Percentiles rank a stretch among this genome's conserved stretches.
These are phyloP conservation scores for Hipposideros armiger DNA, from an alignment of 2,113 vertebrate species.

Conservation along the genomic window DNA sequence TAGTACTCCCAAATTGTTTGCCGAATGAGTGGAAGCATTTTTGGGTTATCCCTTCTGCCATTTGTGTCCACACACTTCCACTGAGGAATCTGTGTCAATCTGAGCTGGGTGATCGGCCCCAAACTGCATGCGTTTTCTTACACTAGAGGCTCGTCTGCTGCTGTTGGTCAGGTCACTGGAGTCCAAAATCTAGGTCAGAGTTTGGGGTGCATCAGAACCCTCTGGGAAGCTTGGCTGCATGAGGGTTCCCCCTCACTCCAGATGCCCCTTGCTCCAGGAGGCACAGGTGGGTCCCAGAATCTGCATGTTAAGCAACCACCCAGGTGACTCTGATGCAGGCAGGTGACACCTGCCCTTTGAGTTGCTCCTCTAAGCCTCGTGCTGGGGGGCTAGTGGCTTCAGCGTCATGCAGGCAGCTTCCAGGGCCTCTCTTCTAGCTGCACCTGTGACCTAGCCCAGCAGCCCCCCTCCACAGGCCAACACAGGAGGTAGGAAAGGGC, in stretches of 20 bases:
- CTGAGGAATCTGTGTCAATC: background rate
- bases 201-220: background rate
- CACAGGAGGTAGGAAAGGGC: background rate
- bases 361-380: background rate
- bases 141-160: background rate
- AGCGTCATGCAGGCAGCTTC: background rate
- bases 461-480: background rate
- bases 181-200: background rate
- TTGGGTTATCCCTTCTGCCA: background rate
- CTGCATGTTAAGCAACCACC: accelerated
- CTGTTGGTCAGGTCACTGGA: accelerated
- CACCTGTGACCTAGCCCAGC: background rate
- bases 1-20: accelerated
- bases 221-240: background rate
- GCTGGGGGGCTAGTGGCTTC: too few relatives aligned
- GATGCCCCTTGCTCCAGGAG: background rate
- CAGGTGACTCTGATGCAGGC: background rate
- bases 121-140: accelerated
- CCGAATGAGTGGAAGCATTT: background rate
- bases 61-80: background rate
- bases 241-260: background rate
- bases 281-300: background rate
- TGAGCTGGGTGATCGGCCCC: background rate
- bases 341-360: background rate
- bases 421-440: background rate